Evolutionary conservation across 1,140 invertebrate genomes (phyloP), one percentile per base, ranked within the genome.

Genomic region (Zaprionus davidi): DNA sequence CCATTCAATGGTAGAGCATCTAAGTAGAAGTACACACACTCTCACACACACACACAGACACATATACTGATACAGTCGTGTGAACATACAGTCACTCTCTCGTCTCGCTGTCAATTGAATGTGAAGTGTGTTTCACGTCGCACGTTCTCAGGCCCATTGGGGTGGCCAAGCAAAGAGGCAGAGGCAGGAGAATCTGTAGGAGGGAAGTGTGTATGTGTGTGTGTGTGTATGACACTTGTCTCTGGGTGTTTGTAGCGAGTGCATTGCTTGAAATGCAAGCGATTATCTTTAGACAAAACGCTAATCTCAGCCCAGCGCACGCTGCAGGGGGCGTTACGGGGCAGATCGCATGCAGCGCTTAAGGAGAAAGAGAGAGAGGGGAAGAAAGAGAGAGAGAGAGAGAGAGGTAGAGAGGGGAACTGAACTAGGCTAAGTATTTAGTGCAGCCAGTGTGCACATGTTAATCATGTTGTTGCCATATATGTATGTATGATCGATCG

Each of bases 1-100:
- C 73, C 73, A 79, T 79, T 76, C 69, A 77, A 77, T 71, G 71
- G 69, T 70, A 70, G 24, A 62, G 57, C 56, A 71, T 71, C 59
- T 71, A 71, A 69, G 57, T 71, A 75, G 72, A 75, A 64, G 34
- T 64, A 65, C 38, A 62, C 36, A 69, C 36, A 65, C 31, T 58
- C 20, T 38, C 11, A 57, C 9, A 51, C 28, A 34, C 13, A 46
- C 5, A 17, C 4, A 2, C 44, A 51, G n/a, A n/a, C 13, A 72
- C 31, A 38, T 36, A 62, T 2, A 70, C 22, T 26, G 5, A 26
- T 1, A 55, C 28, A 26, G 13, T 7, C n/a, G 31, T 34, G 31
- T 34, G 31, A 34, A 38, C 17, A 24, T 2, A 70, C n/a, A 65
- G 51, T 20, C 41, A 65, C 38, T 64, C 34, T 57, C 20, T 17